Conservation (phyloP, 2,797 vertebrate species). For the Crax fasciolata region DNA sequence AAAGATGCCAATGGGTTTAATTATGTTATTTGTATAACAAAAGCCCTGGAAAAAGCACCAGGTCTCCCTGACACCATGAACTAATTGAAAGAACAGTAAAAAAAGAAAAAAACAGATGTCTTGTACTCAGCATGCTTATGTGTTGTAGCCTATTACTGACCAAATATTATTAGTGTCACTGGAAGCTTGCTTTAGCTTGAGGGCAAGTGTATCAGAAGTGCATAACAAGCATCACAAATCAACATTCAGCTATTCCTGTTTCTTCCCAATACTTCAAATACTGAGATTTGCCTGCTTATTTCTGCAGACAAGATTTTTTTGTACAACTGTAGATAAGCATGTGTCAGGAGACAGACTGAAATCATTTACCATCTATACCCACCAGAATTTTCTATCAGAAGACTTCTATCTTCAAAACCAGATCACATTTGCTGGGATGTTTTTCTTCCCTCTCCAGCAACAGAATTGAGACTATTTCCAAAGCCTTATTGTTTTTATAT, state of each 20-base stretch:
- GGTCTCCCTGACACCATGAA: neutral
- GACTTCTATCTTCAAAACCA: neutral
- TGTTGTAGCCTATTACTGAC: neutral
- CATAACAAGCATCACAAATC: neutral
- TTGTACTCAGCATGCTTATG: neutral
- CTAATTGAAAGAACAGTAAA: neutral
- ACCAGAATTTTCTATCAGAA: slow-evolving; percentile 8
- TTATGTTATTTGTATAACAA: neutral
- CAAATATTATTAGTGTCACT: neutral
- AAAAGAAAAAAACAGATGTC: accelerated
- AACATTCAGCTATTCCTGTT: neutral
- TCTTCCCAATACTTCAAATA: neutral
- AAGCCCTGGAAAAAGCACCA: neutral
- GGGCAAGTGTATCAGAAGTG: neutral
- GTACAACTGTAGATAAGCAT: neutral
- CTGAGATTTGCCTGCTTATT: neutral
- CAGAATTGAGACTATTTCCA: neutral
- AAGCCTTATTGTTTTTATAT: neutral
- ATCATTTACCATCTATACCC: neutral
- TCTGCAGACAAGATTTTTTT: neutral
- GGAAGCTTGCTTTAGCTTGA: neutral
- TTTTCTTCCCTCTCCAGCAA: neutral
- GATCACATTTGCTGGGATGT: neutral
- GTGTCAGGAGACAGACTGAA: neutral
- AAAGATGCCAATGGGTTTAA: neutral